phyloP scores from a whole-genome alignment of 2,888 invertebrate species.

The Eucera pruinosa region DNA sequence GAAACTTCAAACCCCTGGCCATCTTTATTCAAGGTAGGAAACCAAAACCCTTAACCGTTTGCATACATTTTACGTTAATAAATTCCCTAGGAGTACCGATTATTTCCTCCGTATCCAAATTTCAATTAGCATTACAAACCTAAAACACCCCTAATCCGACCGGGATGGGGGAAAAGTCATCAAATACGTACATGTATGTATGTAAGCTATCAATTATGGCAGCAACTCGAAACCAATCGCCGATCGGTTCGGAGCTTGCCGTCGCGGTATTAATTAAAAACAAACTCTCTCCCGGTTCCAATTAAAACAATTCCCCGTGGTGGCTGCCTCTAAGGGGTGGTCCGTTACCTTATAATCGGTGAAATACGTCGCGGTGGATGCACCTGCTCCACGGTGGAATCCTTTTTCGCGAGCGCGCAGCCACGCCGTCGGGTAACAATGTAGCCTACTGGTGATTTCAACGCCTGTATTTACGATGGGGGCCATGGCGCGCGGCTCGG shows the following conservation, averaged over 20 bases:
- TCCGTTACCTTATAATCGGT: slow-evolving; percentile 33
- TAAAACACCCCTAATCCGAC: too few species aligned
- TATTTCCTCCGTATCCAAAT: neutral
- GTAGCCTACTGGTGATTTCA: slow-evolving; percentile 33
- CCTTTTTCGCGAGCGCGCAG: neutral
- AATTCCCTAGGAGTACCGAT: too few species aligned
- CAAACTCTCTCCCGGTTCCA: slow-evolving; percentile 19
- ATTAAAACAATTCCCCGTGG: slow-evolving; percentile 25
- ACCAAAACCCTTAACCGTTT: too few species aligned
- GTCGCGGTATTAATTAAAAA: slow-evolving; percentile 15
- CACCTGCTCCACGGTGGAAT: slow-evolving; percentile 55
- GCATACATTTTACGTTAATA: too few species aligned
- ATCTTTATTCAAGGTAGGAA: too few species aligned
- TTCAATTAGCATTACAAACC: neutral
- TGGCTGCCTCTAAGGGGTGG: slow-evolving; percentile 17
- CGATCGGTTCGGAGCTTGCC: too few species aligned
- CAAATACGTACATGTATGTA: too few species aligned
- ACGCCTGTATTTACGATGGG: slow-evolving; percentile 36
- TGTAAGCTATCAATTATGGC: slow-evolving; percentile 22
- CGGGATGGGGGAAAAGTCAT: too few species aligned
- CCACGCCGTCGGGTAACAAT: slow-evolving; percentile 46
- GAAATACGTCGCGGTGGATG: slow-evolving; percentile 36
- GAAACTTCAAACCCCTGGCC: too few species aligned
- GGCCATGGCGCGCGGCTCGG: neutral
- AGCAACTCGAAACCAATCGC: slow-evolving; percentile 1